phyloP scores from a whole-genome alignment of 2,797 vertebrate genomes.

The Bradypodion ventrale region DNA sequence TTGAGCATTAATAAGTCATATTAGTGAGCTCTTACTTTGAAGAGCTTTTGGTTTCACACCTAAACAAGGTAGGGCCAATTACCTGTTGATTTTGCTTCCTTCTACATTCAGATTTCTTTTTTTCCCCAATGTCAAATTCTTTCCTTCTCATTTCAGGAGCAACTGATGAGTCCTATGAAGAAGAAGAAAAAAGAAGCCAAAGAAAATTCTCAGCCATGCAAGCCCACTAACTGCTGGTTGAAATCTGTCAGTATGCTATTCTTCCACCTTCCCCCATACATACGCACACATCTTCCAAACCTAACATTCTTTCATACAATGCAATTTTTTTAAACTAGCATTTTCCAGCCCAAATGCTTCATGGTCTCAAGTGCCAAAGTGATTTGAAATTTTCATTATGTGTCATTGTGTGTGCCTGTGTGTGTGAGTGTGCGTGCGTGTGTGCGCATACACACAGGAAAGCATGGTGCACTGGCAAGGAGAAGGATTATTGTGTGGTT shows the following conservation, averaged over 20 bases:
- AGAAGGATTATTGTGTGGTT: slow-evolving; percentile 25
- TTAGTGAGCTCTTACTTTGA: too few relatives aligned
- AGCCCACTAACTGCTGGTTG: too few relatives aligned
- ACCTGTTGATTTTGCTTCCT: too few relatives aligned
- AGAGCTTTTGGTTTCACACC: too few relatives aligned
- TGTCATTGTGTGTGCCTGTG: too few relatives aligned
- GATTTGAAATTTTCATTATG: background rate
- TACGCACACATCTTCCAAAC: background rate
- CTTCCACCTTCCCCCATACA: background rate
- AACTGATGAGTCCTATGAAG: too few relatives aligned
- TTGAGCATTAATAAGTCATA: too few relatives aligned
- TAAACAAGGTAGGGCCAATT: too few relatives aligned
- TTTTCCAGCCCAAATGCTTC: background rate
- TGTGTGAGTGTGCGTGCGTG: too few relatives aligned
- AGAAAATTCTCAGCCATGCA: background rate
- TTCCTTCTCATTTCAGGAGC: too few relatives aligned
- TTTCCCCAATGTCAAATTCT: too few relatives aligned
- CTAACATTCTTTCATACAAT: background rate
- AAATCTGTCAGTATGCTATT: background rate
- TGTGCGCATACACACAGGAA: background rate
- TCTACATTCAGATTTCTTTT: too few relatives aligned
- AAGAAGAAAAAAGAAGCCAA: background rate
- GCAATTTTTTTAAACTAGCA: background rate
- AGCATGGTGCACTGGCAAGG: slow-evolving; percentile 37
- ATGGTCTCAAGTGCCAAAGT: background rate